Base-by-base conservation (phyloP, 2,888 invertebrate species). In the Harpalus rubripes region DNA sequence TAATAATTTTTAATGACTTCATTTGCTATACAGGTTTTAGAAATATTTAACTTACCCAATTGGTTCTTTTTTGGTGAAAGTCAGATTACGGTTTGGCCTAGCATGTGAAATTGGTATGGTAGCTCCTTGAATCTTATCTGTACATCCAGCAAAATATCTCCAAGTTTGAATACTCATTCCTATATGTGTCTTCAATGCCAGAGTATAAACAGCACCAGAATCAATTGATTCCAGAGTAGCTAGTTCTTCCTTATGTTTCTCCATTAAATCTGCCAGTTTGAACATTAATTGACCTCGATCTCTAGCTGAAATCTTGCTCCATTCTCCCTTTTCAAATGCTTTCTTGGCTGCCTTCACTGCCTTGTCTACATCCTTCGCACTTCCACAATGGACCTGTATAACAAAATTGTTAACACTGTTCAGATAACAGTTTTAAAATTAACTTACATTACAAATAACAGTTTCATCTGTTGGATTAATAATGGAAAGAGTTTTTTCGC, bases 161-260 rank as follows among this genome's bases (percentile, higher is more conserved):
- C 98, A 98, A 0, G 98, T 98, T 89, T 98, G 98, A 79, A 99
- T 98, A 15, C 98, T 98, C 99, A 99, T 99, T 83, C 99, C 99
- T 5, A 99, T 93, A 91, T 99, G 99, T 0, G 99, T 99, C 90
- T 99, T 99, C 15, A 99, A 91, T 0, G 99, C 99, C 72, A 99
- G 92, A 0, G 99, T 99, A 92, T 99, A 99, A 0, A 99, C 99
- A 0, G 99, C 99, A 0, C 99, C 99, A 0, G 98, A 98, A 91
- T 99, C 99, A 0, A 98, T 93, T 0, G 96, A 94, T 90, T 99
- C 99, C 22, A 99, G 94, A 0, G 98, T 98, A 0, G 99, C 99
- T 87, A 99, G 91, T 89, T 99, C 98, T 90, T 98, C 98, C 90
- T 97, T 97, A 90, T 98, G 96, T 88, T 96, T 92, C 86, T 98